Conservation (phyloP, 2,113 vertebrate genomes). For the Balaeniceps rex region DNA sequence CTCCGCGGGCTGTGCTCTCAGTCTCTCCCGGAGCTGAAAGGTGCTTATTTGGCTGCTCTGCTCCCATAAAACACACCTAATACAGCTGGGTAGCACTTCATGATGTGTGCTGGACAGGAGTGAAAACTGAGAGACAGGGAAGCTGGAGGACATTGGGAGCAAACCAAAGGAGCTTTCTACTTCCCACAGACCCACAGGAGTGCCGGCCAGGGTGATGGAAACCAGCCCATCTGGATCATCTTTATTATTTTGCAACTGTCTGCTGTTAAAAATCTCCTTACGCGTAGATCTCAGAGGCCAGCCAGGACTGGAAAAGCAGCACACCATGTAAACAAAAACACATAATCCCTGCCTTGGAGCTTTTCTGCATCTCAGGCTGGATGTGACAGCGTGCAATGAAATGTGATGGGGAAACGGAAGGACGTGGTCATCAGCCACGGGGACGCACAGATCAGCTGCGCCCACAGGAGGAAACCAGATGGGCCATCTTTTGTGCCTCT, state of each 20-base stretch:
- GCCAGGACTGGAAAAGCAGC: background rate
- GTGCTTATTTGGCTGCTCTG: background rate
- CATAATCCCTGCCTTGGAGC: background rate
- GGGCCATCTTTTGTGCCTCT: background rate
- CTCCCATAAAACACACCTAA: background rate
- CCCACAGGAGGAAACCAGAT: background rate
- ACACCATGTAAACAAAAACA: background rate
- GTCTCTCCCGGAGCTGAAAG: background rate
- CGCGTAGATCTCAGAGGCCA: background rate
- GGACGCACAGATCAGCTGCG: background rate
- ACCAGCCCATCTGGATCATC: background rate
- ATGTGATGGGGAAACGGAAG: fast-evolving
- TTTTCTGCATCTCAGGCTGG: background rate
- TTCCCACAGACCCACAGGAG: background rate
- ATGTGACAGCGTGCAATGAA: background rate
- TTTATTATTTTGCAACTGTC: background rate
- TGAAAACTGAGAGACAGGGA: background rate
- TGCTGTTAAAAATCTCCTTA: background rate
- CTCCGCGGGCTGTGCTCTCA: fast-evolving
- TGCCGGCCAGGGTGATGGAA: background rate
- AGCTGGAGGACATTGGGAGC: background rate
- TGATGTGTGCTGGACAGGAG: background rate
- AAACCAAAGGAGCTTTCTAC: background rate
- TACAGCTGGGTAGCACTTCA: background rate
- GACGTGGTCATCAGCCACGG: background rate